Evolutionary conservation across 92 coral and sea anemone species (phyloP), one percentile per base, ranked within the genome.

Genomic region (Bergia sp.): DNA sequence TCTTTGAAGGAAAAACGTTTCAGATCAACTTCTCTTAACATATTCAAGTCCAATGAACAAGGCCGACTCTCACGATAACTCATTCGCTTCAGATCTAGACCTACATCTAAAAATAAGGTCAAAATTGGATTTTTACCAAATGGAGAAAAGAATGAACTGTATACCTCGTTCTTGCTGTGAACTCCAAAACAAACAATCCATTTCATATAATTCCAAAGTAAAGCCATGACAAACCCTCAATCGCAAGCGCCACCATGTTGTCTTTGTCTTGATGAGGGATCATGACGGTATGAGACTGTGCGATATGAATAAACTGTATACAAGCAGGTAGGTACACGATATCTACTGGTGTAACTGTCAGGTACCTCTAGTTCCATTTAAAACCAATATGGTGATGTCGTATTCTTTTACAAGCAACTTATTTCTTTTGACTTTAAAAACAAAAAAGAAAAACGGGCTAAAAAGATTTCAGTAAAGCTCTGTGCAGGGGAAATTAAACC

Each of bases 181-280:
- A 86, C 76, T 40, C 93, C 93, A 37, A 92, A 88, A 87, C 95
- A 92, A n/a, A 92, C 91, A 73, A 87, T 37, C 95, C 95, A 92
- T 55, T 92, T 89, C 71, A 92, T 80, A 86, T 90, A 90, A 42
- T 75, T 86, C 95, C 95, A 92, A 45, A 90, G 87, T 72, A 83
- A 55, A 29, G 93, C 89, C 95, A 92, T 75, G 83, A 13, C 73
- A 86, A 12, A 6, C 64, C 36, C 23, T 47, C 36, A 43, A 15
- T 69, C 12, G 45, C 18, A 84, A 44, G 67, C 45, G 37, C 69
- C 78, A 84, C 67, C 87, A 84, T 84, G 18, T 71, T 84, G 77
- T 36, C 79, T 45, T 84, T 84, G 87, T 84, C 41, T 23, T 39
- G 43, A 40, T 80, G 85, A 7, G 85, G 41, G 87, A 84, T 84